Percentiles rank a stretch among this genome's conserved stretches.
These are phyloP conservation scores for Phoebastria nigripes DNA, from an alignment of 2,797 vertebrate genomes.

Conservation along the genomic window DNA sequence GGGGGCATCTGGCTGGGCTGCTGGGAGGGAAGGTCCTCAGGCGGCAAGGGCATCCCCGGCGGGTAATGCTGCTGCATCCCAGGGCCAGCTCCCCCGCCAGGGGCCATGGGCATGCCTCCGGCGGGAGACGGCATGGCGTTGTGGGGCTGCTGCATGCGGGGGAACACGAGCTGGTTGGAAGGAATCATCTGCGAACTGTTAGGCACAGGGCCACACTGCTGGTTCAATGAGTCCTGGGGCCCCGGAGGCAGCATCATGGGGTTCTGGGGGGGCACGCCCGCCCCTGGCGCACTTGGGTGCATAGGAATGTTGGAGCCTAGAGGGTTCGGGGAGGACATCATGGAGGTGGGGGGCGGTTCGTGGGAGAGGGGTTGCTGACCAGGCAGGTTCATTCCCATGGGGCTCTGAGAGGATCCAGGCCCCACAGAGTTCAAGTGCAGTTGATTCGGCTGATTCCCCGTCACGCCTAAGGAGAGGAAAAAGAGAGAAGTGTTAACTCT, in stretches of 20 bases:
- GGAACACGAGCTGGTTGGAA: conserved; percentile 85
- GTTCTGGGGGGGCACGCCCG: conserved; percentile 65
- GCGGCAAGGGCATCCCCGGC: conserved; percentile 59
- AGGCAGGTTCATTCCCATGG: conserved; percentile 87
- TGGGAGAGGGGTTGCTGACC: conserved; percentile 91
- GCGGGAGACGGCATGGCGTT: conserved; percentile 82
- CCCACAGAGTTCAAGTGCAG: conserved; percentile 77
- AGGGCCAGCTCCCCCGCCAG: conserved; percentile 59
- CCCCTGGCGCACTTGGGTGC: conserved; percentile 80
- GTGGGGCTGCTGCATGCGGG: conserved; percentile 87
- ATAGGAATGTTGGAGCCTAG: conserved; percentile 86
- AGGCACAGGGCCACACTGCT: conserved; percentile 75
- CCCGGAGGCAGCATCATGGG: conserved; percentile 79
- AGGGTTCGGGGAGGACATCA: conserved; percentile 88
- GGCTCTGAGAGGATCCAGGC: conserved; percentile 84
- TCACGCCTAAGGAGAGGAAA: conserved; percentile 75
- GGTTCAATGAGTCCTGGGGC: conserved; percentile 81
- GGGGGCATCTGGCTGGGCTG: conserved; percentile 74
- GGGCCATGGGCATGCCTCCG: conserved; percentile 54
- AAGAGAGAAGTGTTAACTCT: background rate
- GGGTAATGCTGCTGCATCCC: conserved; percentile 83
- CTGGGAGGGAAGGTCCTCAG: conserved; percentile 69
- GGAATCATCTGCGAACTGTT: conserved; percentile 87
- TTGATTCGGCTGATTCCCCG: conserved; percentile 80
- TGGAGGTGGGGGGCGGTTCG: conserved; percentile 78